Conservation (phyloP, 2,113 vertebrate genomes). For the Phrynosoma platyrhinos region DNA sequence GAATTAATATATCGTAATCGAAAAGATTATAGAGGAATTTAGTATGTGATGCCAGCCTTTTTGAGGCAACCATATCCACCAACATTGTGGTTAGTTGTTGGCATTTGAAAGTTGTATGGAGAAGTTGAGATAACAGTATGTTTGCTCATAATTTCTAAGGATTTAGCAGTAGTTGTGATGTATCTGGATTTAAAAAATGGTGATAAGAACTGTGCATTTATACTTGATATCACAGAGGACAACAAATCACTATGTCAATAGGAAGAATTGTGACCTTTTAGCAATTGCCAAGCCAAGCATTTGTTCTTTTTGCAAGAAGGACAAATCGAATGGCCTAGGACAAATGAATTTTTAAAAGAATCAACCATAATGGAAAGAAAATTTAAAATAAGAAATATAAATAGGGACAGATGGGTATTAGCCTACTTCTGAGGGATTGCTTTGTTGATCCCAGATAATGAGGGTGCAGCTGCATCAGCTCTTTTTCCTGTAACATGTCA, state of each 20-base stretch:
- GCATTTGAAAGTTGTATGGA: neutral
- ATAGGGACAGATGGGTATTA: neutral
- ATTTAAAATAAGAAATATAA: slow-evolving; percentile 23
- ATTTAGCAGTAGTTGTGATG: neutral
- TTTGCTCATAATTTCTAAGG: neutral
- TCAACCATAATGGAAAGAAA: fast-evolving
- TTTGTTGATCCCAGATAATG: slow-evolving; percentile 9
- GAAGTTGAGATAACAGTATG: neutral
- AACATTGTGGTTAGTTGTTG: neutral
- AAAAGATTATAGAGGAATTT: neutral
- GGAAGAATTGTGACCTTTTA: fast-evolving
- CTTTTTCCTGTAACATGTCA: neutral
- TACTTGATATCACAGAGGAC: neutral
- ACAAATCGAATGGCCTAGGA: slow-evolving; percentile 35
- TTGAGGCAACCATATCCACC: neutral
- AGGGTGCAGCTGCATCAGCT: neutral
- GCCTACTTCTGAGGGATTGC: slow-evolving; percentile 1
- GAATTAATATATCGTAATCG: neutral
- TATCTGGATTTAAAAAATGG: neutral
- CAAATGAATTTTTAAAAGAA: slow-evolving; percentile 17
- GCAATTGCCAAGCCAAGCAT: slow-evolving; percentile 41
- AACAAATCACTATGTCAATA: slow-evolving; percentile 29
- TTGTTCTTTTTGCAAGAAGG: slow-evolving; percentile 32
- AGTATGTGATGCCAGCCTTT: neutral
- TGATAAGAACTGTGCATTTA: neutral